A percentile compares a stretch with the other conserved stretches of the same genome.
phyloP scores from a whole-genome alignment of 1,140 invertebrate genomes.

The Ganaspis sp. region DNA sequence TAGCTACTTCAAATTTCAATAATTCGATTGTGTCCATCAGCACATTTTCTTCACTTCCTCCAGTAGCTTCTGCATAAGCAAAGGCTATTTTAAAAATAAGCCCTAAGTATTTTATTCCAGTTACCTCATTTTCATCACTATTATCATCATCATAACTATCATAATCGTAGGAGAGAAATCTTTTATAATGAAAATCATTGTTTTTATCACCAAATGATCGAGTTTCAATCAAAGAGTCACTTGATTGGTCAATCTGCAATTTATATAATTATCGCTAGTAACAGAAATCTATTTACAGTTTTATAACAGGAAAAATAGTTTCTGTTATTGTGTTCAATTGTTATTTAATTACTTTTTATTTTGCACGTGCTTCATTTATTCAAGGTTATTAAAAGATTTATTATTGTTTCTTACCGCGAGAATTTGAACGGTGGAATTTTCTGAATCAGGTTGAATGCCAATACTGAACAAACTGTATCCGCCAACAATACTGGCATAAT shows the following conservation, averaged over 20 bases:
- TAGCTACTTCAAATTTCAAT: background rate
- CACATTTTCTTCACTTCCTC: background rate
- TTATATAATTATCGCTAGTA: background rate
- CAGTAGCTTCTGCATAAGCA: background rate
- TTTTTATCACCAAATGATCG: background rate
- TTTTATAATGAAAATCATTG: background rate
- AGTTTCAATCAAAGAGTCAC: background rate
- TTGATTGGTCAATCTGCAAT: background rate
- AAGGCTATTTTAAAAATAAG: background rate
- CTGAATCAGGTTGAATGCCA: conserved; percentile 5
- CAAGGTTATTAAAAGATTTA: background rate
- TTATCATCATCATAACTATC: background rate
- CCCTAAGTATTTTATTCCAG: background rate
- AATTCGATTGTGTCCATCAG: background rate
- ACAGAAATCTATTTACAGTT: background rate
- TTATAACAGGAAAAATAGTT: background rate
- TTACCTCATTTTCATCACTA: background rate
- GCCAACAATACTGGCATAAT: conserved; percentile 18
- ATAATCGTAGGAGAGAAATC: background rate
- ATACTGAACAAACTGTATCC: conserved; percentile 2
- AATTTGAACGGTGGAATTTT: background rate
- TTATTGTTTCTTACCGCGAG: background rate
- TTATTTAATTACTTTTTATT: conserved; percentile 9
- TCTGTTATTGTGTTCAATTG: background rate
- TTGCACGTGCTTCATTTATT: background rate